A percentile compares a stretch with the other conserved stretches of the same genome.
These are phyloP conservation scores for Drosophila formosana DNA, from an alignment of 2,888 invertebrate species.

Conservation along the genomic window DNA sequence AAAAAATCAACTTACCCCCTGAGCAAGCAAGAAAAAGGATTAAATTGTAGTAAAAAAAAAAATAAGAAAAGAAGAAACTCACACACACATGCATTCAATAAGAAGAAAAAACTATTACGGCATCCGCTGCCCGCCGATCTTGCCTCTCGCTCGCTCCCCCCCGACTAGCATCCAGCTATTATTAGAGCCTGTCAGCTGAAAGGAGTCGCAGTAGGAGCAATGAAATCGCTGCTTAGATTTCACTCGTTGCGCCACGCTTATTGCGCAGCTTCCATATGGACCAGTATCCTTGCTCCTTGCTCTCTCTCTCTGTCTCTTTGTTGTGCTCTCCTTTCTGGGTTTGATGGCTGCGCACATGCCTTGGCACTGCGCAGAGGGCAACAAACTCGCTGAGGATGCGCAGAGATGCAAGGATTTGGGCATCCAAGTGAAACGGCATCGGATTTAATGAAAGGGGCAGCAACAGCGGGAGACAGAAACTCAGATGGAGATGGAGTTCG, in stretches of 20 bases:
- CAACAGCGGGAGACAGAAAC: no score
- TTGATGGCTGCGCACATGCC: slow-evolving; percentile 58
- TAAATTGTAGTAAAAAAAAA: slow-evolving; percentile 42
- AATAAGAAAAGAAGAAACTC: slow-evolving; percentile 2
- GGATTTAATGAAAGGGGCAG: neutral
- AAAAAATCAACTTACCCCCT: slow-evolving; percentile 67
- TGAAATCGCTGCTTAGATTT: no score
- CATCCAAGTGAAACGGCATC: slow-evolving; percentile 39
- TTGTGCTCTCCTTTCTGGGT: neutral
- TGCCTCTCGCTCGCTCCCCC: slow-evolving; percentile 33
- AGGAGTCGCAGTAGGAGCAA: slow-evolving; percentile 24
- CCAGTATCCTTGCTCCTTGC: slow-evolving; percentile 25
- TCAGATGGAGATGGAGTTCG: neutral
- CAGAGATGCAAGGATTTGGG: slow-evolving; percentile 34
- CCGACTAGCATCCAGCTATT: slow-evolving; percentile 42
- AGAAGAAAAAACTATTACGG: slow-evolving; percentile 53
- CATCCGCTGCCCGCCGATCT: slow-evolving; percentile 56
- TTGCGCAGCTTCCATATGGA: slow-evolving; percentile 71
- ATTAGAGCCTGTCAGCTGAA: slow-evolving; percentile 47
- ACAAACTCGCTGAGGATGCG: slow-evolving; percentile 49
- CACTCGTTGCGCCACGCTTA: slow-evolving; percentile 67
- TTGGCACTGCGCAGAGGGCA: slow-evolving; percentile 44
- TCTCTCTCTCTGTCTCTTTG: neutral
- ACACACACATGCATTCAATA: slow-evolving; percentile 9
- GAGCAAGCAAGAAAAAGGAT: slow-evolving; percentile 56